These are phyloP conservation scores for Clavelina lepadiformis DNA, from an alignment of 23 tunicate genomes.

Conservation along the genomic window DNA sequence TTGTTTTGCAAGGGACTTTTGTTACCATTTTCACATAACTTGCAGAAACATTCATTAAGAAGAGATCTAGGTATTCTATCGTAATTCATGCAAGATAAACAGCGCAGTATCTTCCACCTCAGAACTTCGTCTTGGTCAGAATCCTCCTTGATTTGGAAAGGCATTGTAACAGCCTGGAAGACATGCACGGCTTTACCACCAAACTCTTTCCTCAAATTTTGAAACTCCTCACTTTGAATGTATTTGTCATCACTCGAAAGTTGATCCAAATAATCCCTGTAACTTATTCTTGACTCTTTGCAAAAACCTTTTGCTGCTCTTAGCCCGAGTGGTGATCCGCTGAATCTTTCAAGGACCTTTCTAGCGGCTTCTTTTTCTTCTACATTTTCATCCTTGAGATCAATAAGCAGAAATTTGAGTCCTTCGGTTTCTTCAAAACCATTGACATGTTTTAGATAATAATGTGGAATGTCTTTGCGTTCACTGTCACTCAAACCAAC, in stretches of 20 bases:
- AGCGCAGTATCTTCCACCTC: slow-evolving; percentile 35
- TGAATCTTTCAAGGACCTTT: neutral
- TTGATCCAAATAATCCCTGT: slow-evolving; percentile 8
- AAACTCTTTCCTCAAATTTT: slow-evolving; percentile 1
- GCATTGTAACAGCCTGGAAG: slow-evolving; percentile 17
- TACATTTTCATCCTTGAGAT: too few species aligned
- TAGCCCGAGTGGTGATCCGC: slow-evolving; percentile 27
- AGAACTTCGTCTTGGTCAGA: neutral
- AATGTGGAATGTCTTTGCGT: neutral
- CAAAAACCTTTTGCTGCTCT: slow-evolving; percentile 17
- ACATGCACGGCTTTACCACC: slow-evolving; percentile 12
- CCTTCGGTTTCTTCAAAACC: slow-evolving; percentile 24
- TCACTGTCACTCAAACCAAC: neutral
- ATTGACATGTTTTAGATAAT: neutral
- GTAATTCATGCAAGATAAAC: slow-evolving; percentile 43
- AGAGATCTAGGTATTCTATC: slow-evolving; percentile 34
- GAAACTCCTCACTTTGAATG: neutral
- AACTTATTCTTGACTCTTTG: slow-evolving; percentile 1
- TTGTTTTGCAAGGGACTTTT: slow-evolving; percentile 15
- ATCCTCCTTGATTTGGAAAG: neutral
- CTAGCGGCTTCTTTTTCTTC: slow-evolving; percentile 2
- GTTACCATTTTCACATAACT: slow-evolving; percentile 15
- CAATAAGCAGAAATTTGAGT: neutral
- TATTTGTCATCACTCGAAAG: neutral
- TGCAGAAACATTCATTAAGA: slow-evolving; percentile 16